Base-by-base conservation (phyloP, 2,888 invertebrate genomes). In the Altica lythri region DNA sequence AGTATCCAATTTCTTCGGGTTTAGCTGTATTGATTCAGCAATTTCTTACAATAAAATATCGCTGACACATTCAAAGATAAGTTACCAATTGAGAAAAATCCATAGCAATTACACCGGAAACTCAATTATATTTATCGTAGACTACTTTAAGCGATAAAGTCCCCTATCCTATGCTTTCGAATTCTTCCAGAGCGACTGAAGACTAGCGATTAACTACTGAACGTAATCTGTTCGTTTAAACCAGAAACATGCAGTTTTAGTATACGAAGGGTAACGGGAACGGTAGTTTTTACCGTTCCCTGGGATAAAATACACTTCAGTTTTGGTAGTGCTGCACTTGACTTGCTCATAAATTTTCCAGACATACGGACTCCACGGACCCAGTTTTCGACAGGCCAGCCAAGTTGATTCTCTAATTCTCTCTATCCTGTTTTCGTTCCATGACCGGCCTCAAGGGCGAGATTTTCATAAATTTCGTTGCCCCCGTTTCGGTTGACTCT, bases 331-430 rank as follows among this genome's bases (percentile, higher is more conserved):
- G 59, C 53, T 63, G 63, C 60, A 65, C 62, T 65, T 61, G 62
- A 65, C 63, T 62, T 18, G 54, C 43, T 54, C 61, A 59, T 65
- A 65, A 61, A 65, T 63, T 62, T 63, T 53, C 35, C 45, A 56
- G 56, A 57, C 60, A 50, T 55, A 56, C 54, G 53, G 55, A 60
- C 55, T 57, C 51, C 37, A 55, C 48, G 53, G 55, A 47, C 53
- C 55, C 45, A 37, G 38, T 32, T 48, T 44, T 57, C 40, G 44
- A 54, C 57, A 49, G 27, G 44, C 45, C 52, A 37, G 40, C 16
- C 43, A 27, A 55, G 34, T 45, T 44, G 37, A 55, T 44, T 55
- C 52, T 52, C 53, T 54, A 56, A 52, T 59, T 55, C 50, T 55
- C 55, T 37, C 40, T 46, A 13, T 22, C 37, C 29, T 40, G 38